Evolutionary conservation across 1,140 invertebrate species (phyloP).

Genomic region (Ericerus pela): DNA sequence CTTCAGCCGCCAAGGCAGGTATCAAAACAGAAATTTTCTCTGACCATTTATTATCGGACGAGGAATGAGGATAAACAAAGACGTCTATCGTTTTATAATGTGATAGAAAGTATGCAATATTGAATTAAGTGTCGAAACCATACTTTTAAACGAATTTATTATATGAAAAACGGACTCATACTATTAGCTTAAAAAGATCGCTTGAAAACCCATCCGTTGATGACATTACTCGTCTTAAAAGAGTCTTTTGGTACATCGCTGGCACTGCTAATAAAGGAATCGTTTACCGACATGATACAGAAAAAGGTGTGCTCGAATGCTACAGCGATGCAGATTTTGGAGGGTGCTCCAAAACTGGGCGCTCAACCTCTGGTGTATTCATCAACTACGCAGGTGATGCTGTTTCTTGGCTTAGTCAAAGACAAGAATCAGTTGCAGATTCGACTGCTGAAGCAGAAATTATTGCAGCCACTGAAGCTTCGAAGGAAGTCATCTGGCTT

Average conservation of each 20-base stretch:
- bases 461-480: slow-evolving; percentile 30
- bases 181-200: too few species aligned
- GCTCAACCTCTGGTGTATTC: slow-evolving; percentile 24
- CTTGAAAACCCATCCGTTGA: slow-evolving; percentile 29
- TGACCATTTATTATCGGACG: too few species aligned
- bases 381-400: too few species aligned
- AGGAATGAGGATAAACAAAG: too few species aligned
- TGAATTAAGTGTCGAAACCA: too few species aligned
- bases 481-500: slow-evolving; percentile 21
- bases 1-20: too few species aligned
- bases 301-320: neutral
- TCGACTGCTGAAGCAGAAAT: slow-evolving; percentile 34
- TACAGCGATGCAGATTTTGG: slow-evolving; percentile 29
- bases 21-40: too few species aligned
- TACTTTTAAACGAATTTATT: too few species aligned
- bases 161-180: too few species aligned
- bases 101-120: too few species aligned
- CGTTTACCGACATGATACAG: slow-evolving; percentile 20
- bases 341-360: slow-evolving; percentile 24
- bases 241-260: slow-evolving; percentile 27
- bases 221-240: slow-evolving; percentile 27
- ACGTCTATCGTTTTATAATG: too few species aligned
- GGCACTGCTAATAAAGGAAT: slow-evolving; percentile 26
- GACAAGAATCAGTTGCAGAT: slow-evolving; percentile 24
- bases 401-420: slow-evolving; percentile 26